Conservation (phyloP, 1,140 invertebrate genomes). For the Hycleus cichorii region DNA sequence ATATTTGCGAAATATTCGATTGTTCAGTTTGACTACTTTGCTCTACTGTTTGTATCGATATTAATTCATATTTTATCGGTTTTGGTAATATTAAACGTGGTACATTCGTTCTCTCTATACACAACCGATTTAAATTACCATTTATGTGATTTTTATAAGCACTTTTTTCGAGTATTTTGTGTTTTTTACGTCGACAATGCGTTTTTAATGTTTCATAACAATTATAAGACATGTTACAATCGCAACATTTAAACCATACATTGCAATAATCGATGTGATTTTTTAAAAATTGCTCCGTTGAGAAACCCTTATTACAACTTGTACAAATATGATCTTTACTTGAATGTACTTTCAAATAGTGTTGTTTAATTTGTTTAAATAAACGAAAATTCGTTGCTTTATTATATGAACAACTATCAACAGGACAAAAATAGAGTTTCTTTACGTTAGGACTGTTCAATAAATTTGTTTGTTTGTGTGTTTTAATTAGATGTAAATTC, state of each 20-base stretch:
- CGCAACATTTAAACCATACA: constrained; percentile 44
- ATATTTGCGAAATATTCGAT: constrained; percentile 5
- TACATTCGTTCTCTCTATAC: neutral
- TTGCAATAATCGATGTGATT: constrained; percentile 47
- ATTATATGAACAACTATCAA: constrained; percentile 31
- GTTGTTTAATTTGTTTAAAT: constrained; percentile 43
- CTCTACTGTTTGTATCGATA: constrained; percentile 8
- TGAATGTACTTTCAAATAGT: constrained; percentile 56
- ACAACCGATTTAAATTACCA: neutral
- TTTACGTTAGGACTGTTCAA: neutral
- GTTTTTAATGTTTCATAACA: constrained; percentile 52
- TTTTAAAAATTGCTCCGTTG: constrained; percentile 43
- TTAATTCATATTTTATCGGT: constrained; percentile 6
- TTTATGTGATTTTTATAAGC: constrained; percentile 21
- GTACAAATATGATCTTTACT: constrained; percentile 47
- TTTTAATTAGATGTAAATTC: constrained; percentile 35
- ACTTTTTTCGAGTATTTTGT: constrained; percentile 37
- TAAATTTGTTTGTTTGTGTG: constrained; percentile 30
- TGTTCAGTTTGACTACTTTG: constrained; percentile 28
- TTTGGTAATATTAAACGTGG: constrained; percentile 21
- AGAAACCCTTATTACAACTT: constrained; percentile 50
- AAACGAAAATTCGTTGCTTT: constrained; percentile 30
- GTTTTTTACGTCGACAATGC: constrained; percentile 48
- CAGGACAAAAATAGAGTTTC: constrained; percentile 36
- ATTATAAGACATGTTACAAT: constrained; percentile 46